Percentiles rank a stretch among this genome's conserved stretches.
phyloP scores from a whole-genome alignment of 2,797 vertebrate species.

The Melanotaenia parkinsoni region DNA sequence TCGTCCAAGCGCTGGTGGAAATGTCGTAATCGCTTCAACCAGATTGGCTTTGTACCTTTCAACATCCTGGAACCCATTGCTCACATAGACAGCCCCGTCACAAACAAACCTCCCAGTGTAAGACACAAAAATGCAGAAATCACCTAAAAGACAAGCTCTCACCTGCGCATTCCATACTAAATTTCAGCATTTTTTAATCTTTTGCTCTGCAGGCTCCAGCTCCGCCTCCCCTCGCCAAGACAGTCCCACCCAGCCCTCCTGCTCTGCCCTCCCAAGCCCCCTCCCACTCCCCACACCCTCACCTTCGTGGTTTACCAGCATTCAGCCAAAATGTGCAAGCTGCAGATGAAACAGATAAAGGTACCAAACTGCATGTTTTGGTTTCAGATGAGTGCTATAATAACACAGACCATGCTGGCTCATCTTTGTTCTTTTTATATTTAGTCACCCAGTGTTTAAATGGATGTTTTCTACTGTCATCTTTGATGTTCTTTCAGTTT shows the following conservation, averaged over 20 bases:
- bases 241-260: constrained; percentile 56
- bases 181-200: constrained; percentile 6
- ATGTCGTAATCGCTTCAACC: constrained; percentile 84
- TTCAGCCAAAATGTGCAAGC: constrained; percentile 57
- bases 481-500: not conserved
- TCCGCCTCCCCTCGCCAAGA: constrained; percentile 56
- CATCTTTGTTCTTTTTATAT: not conserved
- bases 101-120: constrained; percentile 66
- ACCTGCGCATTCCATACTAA: constrained; percentile 14
- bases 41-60: constrained; percentile 90
- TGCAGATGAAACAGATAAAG: constrained; percentile 79
- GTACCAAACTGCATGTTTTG: constrained; percentile 38
- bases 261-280: constrained; percentile 17
- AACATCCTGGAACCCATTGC: constrained; percentile 87
- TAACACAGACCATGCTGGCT: not conserved
- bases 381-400: not conserved
- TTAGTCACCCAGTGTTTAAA: not conserved
- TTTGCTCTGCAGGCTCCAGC: constrained; percentile 63
- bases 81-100: constrained; percentile 67
- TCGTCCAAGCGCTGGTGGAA: constrained; percentile 94
- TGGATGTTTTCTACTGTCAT: not conserved
- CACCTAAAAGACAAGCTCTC: not conserved
- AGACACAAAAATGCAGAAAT: constrained; percentile 10
- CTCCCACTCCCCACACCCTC: constrained; percentile 40
- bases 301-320: constrained; percentile 56